Conservation (phyloP, 1,140 invertebrate genomes). For the Neodiprion lecontei region DNA sequence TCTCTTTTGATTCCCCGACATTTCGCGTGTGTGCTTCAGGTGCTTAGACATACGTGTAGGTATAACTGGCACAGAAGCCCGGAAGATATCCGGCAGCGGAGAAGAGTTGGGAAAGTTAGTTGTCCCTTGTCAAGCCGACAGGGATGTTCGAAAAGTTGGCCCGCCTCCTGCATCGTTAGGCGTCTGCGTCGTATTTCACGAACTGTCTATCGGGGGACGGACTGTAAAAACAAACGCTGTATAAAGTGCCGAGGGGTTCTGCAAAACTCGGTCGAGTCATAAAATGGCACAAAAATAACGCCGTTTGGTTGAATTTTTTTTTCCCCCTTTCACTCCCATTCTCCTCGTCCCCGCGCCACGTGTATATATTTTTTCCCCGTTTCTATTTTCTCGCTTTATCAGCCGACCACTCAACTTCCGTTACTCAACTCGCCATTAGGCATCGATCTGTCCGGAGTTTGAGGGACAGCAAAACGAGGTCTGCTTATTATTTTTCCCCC, state of each 20-base stretch:
- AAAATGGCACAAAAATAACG: background rate
- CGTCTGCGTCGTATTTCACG: constrained; percentile 1
- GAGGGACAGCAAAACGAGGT: no score
- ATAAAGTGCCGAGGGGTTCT: background rate
- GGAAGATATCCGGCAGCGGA: background rate
- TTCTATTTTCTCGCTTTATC: no score
- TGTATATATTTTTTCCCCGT: no score
- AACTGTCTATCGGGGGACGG: constrained; percentile 5
- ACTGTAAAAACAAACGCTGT: constrained; percentile 7
- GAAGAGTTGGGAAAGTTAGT: background rate
- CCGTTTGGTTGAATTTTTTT: background rate
- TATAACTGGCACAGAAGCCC: background rate
- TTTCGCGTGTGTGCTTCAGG: constrained; percentile 2
- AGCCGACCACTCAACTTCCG: no score
- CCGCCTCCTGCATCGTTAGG: background rate
- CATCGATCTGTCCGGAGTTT: no score
- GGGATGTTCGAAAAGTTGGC: background rate
- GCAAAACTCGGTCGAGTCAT: background rate
- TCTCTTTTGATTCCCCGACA: constrained; percentile 20
- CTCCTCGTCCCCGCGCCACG: background rate
- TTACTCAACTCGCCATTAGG: no score
- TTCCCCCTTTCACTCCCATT: background rate
- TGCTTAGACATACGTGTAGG: background rate
- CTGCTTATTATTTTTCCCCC: background rate
- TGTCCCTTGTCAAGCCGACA: background rate